A percentile compares a stretch with the other conserved stretches of the same genome.
Evolutionary conservation across 35 echinoderm and acorn worm species (phyloP).

Genomic region (Holothuria glaberrima): DNA sequence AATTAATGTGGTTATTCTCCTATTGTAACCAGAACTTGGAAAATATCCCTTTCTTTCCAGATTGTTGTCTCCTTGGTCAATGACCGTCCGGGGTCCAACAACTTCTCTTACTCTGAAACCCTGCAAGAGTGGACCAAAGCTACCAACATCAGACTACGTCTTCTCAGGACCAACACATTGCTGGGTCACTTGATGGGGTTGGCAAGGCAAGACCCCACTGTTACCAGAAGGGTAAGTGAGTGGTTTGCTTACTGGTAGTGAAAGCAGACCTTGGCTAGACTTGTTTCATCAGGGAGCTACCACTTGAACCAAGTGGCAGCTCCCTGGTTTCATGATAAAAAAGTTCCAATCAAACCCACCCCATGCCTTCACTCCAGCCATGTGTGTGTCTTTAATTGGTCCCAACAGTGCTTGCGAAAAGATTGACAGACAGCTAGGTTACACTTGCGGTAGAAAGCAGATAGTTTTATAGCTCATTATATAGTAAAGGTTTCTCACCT

Average conservation of each 20-base stretch:
- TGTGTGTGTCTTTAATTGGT: constrained; percentile 38
- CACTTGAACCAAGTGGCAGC: too few species aligned
- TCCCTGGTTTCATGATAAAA: too few species aligned
- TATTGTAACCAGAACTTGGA: neutral
- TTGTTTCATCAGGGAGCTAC: too few species aligned
- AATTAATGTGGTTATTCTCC: too few species aligned
- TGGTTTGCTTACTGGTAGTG: too few species aligned
- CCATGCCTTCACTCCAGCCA: neutral
- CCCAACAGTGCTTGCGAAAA: neutral
- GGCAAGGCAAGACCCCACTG: constrained; percentile 84
- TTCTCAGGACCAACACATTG: constrained; percentile 90
- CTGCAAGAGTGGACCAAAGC: constrained; percentile 97
- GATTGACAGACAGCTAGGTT: too few species aligned
- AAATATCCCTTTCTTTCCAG: constrained; percentile 22
- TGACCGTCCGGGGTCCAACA: constrained; percentile 76
- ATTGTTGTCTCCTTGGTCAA: constrained; percentile 96
- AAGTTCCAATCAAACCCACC: neutral
- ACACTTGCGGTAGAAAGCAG: too few species aligned
- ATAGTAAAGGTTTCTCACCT: too few species aligned
- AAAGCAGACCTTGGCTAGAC: too few species aligned
- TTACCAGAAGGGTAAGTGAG: constrained; percentile 86
- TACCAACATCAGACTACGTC: constrained; percentile 86
- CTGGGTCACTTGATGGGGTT: constrained; percentile 91
- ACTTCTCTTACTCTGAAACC: constrained; percentile 73
- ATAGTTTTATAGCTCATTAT: too few species aligned